Evolutionary conservation across 2,113 vertebrate species (phyloP), one percentile per base, ranked within the genome.

Genomic region (Rhinoderma darwinii): DNA sequence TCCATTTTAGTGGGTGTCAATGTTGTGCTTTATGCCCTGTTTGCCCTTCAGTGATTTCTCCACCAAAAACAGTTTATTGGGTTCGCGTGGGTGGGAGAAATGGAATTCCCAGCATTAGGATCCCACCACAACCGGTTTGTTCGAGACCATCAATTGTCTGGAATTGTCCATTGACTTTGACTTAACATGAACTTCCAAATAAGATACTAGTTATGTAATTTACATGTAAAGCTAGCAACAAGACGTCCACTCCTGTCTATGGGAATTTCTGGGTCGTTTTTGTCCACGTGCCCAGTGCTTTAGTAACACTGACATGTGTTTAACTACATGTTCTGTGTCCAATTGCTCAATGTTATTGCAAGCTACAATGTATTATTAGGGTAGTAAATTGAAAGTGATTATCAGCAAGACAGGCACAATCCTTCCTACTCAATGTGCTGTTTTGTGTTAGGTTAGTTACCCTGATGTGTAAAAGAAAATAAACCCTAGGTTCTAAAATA

Each of bases 381-480:
- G 43, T 41, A 63, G 51, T 74, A 84, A 84, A 84, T 84, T 75
- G 72, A 59, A 56, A 44, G 70, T 61, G 50, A 84, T 84, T 84
- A 84, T 73, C 83, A 27, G 47, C 72, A 59, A 76, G 83, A 75
- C 83, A 56, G 47, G 44, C 66, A n/a, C 82, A 39, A 73, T 74
- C 47, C 47, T 39, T 54, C 39, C 51, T 61, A n/a, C 83, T 59
- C 72, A 39, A 84, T 56, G 72, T 75, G 83, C 44, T 84, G 51
- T 47, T 84, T 84, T 76, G 72, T 84, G 72, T 84, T 84, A 75
- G 83, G 72, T 76, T 84, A 84, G 15, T 75, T 84, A 59, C 51
- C 72, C 51, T 74, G 72, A 75, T 18, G 83, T 75, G 51, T 84
- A 74, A 75, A 84, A 44, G 50, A 73, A 84, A 54, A 51, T 74